phyloP scores from a whole-genome alignment of 2,797 vertebrate genomes.

The Gymnopithys bicolor region DNA sequence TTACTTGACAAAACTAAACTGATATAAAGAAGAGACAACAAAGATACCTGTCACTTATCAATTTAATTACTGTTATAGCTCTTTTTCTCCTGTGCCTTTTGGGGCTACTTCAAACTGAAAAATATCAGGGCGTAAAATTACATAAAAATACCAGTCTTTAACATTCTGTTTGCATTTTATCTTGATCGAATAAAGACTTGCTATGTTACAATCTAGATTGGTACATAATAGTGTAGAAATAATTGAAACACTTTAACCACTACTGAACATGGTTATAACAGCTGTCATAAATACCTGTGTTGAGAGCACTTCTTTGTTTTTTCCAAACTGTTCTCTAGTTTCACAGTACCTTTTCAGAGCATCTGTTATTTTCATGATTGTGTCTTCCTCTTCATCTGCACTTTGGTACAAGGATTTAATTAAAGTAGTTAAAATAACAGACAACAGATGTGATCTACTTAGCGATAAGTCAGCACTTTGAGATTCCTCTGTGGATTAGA shows the following conservation, averaged over 20 bases:
- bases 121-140: neutral
- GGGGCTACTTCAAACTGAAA: neutral
- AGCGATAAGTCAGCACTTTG: neutral
- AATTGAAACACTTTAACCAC: neutral
- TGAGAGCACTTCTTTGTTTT: neutral
- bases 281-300: neutral
- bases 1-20: neutral
- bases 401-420: slow-evolving; percentile 25
- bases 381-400: slow-evolving; percentile 1
- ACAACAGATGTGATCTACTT: neutral
- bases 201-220: neutral
- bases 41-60: neutral
- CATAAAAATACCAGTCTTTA: neutral
- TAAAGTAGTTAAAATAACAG: slow-evolving; percentile 39
- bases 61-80: neutral
- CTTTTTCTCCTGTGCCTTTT: neutral
- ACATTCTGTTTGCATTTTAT: neutral
- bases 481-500: neutral
- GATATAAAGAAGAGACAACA: neutral
- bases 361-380: slow-evolving; percentile 20
- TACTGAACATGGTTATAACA: neutral
- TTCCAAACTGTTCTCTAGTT: neutral
- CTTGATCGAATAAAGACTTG: neutral
- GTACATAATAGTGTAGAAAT: neutral
- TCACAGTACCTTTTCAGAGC: neutral